Conservation (phyloP, 2,888 invertebrate species). For the Aspidiotus destructor region DNA sequence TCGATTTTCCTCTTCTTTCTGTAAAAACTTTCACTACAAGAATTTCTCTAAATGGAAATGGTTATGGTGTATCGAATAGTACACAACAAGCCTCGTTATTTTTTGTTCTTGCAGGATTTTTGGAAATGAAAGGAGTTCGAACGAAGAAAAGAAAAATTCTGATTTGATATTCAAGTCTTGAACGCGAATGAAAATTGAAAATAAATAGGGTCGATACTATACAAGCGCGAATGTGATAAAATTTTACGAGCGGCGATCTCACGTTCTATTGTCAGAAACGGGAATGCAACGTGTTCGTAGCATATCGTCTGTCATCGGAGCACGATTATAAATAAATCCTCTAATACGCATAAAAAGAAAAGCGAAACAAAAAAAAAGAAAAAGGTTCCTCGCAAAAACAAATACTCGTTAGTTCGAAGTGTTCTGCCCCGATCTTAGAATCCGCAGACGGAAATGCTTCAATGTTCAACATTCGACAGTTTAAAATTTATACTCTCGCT, state of each 20-base stretch:
- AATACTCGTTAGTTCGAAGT: too few species aligned
- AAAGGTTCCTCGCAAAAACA: too few species aligned
- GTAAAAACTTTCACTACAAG: not conserved
- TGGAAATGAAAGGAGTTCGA: not conserved
- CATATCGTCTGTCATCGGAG: not conserved
- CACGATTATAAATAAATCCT: too few species aligned
- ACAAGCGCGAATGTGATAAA: not conserved
- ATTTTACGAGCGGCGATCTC: not conserved
- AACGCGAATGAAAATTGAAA: not conserved
- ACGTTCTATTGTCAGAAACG: constrained; percentile 1
- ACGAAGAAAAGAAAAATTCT: not conserved
- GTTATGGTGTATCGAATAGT: not conserved
- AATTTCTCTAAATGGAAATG: constrained; percentile 1
- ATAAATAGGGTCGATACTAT: not conserved
- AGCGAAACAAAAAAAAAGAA: too few species aligned
- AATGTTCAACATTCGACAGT: too few species aligned
- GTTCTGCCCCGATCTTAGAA: too few species aligned
- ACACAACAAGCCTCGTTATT: not conserved
- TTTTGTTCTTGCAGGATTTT: not conserved
- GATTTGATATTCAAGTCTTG: not conserved
- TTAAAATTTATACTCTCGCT: too few species aligned
- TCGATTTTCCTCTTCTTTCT: not conserved
- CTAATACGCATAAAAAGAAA: too few species aligned
- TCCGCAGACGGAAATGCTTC: too few species aligned
- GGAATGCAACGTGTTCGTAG: not conserved